Evolutionary conservation across 2,888 invertebrate genomes (phyloP), one percentile per base, ranked within the genome.

Genomic region (Dastarcus helophoroides): DNA sequence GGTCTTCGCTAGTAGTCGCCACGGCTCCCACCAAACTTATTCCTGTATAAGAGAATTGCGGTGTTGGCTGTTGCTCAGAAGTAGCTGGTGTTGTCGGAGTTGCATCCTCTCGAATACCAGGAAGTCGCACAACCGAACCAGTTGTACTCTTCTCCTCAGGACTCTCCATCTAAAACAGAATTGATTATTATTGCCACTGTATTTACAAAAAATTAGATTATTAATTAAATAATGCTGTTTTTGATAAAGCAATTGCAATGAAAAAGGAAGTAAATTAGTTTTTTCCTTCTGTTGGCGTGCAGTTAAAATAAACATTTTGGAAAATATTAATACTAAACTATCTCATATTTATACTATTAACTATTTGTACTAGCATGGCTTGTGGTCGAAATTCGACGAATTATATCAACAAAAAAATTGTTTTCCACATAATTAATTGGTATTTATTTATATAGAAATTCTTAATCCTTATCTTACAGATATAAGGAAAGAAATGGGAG

Each of bases 21-120:
- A 38, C 41, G 29, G 47, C 47, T 22, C 53, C 56, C 9, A 57
- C 50, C 35, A 59, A 41, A 43, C 60, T 59, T 21, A 59, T 60
- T 10, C 57, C 56, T 8, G 53, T 45, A 21, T 53, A 48, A 14
- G 43, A 32, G 22, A 49, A 42, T 31, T 47, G 43, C 3, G 42
- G 39, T 9, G 38, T 14, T 6, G 12, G 29, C 9, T 29, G 35
- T 28, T 34, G 16, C 29, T 29, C 33, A 11, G 25, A 28, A 23
- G 38, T 41, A 14, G 44, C 44, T 22, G 54, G 52, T 22, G 48
- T 46, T 48, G 46, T 49, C 17, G 56, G 54, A 27, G 57, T 53
- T 42, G 56, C 48, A 47, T 69, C 68, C 50, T 71, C 71, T 24
- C 67, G 62, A 38, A 69, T 69, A 37, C 69, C 68, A 9, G 70